A percentile compares a stretch with the other conserved stretches of the same genome.
These are phyloP conservation scores for Cenopis cana DNA, from an alignment of 2,888 invertebrate genomes.

Conservation along the genomic window DNA sequence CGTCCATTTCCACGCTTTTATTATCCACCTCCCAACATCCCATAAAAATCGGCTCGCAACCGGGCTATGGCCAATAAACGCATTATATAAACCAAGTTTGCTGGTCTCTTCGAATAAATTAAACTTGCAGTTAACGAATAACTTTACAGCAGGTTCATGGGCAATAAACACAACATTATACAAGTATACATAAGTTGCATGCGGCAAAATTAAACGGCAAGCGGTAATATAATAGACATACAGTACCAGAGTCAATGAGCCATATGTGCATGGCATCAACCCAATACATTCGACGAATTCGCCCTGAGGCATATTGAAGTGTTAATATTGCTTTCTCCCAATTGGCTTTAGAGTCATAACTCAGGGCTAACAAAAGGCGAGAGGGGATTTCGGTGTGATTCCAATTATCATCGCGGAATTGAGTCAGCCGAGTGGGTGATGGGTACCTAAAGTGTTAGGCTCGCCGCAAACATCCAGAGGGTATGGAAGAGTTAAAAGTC, in stretches of 20 bases:
- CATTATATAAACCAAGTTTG: slow-evolving; percentile 17
- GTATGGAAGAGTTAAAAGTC: background rate
- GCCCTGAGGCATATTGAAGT: slow-evolving; percentile 18
- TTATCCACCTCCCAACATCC: slow-evolving; percentile 5
- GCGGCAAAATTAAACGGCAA: slow-evolving; percentile 31
- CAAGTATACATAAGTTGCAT: slow-evolving; percentile 13
- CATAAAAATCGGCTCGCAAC: slow-evolving; percentile 16
- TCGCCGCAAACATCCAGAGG: background rate
- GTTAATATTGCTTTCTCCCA: slow-evolving; percentile 57
- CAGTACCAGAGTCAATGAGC: background rate
- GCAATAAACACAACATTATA: slow-evolving; percentile 8
- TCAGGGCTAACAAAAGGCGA: slow-evolving; percentile 73
- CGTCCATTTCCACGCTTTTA: slow-evolving; percentile 12
- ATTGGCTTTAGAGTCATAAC: slow-evolving; percentile 73
- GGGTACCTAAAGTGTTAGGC: slow-evolving; percentile 20
- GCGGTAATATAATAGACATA: slow-evolving; percentile 36
- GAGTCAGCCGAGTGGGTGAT: slow-evolving; percentile 47
- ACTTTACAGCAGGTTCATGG: background rate
- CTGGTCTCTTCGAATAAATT: background rate
- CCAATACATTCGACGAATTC: background rate
- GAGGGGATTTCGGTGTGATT: slow-evolving; percentile 68
- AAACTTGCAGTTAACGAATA: slow-evolving; percentile 3
- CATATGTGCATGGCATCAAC: background rate
- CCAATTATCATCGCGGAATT: slow-evolving; percentile 77
- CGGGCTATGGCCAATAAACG: slow-evolving; percentile 16